A percentile compares a stretch with the other conserved stretches of the same genome.
These are phyloP conservation scores for Sycobia sp. DNA, from an alignment of 1,140 invertebrate species.

Conservation along the genomic window DNA sequence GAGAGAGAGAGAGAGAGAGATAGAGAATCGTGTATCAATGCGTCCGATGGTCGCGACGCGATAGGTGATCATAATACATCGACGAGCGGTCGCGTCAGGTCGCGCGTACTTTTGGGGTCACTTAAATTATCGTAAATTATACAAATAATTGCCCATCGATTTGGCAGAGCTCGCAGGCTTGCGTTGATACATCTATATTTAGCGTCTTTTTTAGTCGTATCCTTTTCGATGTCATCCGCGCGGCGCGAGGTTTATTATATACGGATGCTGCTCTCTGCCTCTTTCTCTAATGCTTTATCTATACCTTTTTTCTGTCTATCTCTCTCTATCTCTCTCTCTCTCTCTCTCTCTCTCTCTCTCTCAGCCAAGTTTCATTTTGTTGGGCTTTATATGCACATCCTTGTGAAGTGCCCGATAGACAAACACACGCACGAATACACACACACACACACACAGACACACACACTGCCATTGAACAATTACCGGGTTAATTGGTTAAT, in stretches of 20 bases:
- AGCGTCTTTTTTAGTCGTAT: slow-evolving; percentile 20
- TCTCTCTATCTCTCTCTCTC: too few relatives aligned
- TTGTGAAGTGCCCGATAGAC: too few relatives aligned
- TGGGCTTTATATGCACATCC: neutral
- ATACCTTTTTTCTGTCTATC: too few relatives aligned
- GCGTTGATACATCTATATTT: slow-evolving; percentile 18
- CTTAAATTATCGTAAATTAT: too few relatives aligned
- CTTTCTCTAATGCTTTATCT: neutral
- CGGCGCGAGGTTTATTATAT: slow-evolving; percentile 2
- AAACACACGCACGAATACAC: too few relatives aligned
- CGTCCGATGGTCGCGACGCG: too few relatives aligned
- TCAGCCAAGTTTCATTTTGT: neutral
- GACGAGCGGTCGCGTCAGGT: too few relatives aligned
- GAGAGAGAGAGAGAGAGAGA: too few relatives aligned
- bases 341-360: neutral
- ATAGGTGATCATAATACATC: too few relatives aligned
- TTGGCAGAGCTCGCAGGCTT: slow-evolving; percentile 18
- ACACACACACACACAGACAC: too few relatives aligned
- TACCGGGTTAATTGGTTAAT: slow-evolving; percentile 51
- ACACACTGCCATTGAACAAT: slow-evolving; percentile 44
- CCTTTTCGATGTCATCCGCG: slow-evolving; percentile 6
- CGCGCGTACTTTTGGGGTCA: too few relatives aligned
- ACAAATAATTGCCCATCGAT: slow-evolving; percentile 23
- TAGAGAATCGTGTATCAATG: too few relatives aligned
- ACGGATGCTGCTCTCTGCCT: neutral